These are phyloP conservation scores for Gryllus bimaculatus DNA, from an alignment of 1,140 invertebrate species.

Conservation along the genomic window DNA sequence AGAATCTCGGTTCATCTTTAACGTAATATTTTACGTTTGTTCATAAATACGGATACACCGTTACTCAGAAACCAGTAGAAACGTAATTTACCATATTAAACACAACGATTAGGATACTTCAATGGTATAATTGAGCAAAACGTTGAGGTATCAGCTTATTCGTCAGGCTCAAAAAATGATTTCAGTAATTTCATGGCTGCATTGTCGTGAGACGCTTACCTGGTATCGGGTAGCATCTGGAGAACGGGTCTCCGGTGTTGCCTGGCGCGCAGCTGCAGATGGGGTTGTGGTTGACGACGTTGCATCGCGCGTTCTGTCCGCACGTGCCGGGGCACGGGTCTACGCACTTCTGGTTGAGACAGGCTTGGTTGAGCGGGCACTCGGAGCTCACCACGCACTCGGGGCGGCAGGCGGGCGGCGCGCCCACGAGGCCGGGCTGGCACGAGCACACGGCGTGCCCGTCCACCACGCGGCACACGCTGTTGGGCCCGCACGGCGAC, in stretches of 20 bases:
- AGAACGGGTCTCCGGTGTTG: conserved; percentile 69
- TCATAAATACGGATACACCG: no score
- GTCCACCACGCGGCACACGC: conserved; percentile 36
- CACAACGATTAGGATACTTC: no score
- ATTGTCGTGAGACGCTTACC: conserved; percentile 40
- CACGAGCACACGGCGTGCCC: conserved; percentile 55
- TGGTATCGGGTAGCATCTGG: conserved; percentile 49
- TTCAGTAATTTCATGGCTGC: no score
- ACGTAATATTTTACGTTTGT: no score
- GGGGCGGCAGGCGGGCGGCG: conserved; percentile 52
- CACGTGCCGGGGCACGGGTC: conserved; percentile 62
- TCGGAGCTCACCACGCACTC: conserved; percentile 56
- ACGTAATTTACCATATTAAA: no score
- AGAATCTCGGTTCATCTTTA: no score
- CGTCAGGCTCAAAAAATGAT: no score
- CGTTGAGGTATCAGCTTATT: no score
- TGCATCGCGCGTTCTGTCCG: conserved; percentile 56
- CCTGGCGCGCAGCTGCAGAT: conserved; percentile 58
- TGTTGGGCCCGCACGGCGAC: conserved; percentile 43
- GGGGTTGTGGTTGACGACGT: conserved; percentile 56
- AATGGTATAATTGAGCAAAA: no score
- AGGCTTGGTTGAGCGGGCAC: conserved; percentile 51
- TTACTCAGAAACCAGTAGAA: no score
- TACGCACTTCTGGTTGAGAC: conserved; percentile 51
- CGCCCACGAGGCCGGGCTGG: conserved; percentile 49